A percentile compares a stretch with the other conserved stretches of the same genome.
Conservation (phyloP, 2,113 vertebrate species). For the Cyanoderma ruficeps region DNA sequence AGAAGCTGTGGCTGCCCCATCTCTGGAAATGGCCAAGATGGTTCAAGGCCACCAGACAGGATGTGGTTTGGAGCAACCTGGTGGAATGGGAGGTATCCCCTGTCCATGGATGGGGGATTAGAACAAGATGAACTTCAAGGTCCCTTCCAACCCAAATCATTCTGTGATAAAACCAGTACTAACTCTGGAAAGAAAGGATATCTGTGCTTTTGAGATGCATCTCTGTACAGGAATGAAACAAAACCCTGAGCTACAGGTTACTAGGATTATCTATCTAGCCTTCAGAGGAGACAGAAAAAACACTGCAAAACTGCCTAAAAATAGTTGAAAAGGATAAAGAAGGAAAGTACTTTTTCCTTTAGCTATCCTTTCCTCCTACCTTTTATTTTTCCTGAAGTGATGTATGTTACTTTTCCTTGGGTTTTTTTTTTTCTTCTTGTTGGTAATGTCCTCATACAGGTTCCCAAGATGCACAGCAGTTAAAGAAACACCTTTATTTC, state of each 20-base stretch:
- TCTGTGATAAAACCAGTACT: background rate
- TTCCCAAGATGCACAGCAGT: background rate
- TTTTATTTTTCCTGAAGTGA: background rate
- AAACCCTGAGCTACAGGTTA: background rate
- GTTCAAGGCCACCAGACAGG: background rate
- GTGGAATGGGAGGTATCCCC: background rate
- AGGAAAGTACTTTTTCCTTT: background rate
- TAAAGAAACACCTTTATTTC: slow-evolving; percentile 6
- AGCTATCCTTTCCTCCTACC: background rate
- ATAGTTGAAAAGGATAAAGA: background rate
- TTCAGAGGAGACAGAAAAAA: background rate
- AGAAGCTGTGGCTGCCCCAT: background rate
- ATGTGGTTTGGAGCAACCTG: background rate
- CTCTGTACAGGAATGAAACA: background rate
- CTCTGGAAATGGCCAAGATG: background rate
- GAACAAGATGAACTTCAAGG: background rate
- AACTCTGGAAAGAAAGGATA: background rate
- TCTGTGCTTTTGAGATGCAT: background rate
- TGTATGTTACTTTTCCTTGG: background rate
- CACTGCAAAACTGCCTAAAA: background rate
- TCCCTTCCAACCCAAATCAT: background rate
- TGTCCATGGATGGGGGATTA: background rate
- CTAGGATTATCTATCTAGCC: background rate
- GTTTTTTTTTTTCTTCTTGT: background rate
- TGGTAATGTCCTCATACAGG: background rate